Evolutionary conservation across 2,113 vertebrate species (phyloP), one percentile per base, ranked within the genome.

Genomic region (Spizaetus ornatus): DNA sequence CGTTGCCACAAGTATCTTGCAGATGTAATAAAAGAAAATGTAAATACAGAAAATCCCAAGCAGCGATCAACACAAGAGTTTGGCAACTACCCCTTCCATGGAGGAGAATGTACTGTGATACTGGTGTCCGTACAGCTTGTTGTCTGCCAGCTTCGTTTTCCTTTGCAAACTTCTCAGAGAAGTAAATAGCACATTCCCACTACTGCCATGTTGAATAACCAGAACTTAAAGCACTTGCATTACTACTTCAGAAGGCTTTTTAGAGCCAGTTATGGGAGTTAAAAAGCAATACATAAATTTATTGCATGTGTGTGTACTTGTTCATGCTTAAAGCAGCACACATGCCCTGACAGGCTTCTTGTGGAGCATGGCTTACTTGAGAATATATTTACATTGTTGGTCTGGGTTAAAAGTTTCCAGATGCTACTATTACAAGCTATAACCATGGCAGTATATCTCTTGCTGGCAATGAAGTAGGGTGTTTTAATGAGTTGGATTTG

Each of bases 211-310:
- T n/a, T 45, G 50, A 88, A 74, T 67, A 91, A 78, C 13, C 36
- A 82, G 52, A 58, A 69, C 34, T 82, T 84, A 72, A 84, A 84
- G 47, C 42, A 50, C 67, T 88, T 65, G 40, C 27, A 86, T 61
- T 92, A 56, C 69, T 84, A 11, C 58, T 91, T 89, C 72, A 79
- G 69, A 78, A 92, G 50, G 43, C n/a, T 72, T 89, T 93, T 72
- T 52, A 63, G 40, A 89, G 69, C 61, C 61, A 38, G 62, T 61
- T 77, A 42, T 42, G 70, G 56, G 66, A 93, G 73, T 95, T 93
- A 85, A 88, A 83, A 93, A 85, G 73, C 89, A 94, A 85, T 94
- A 87, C 94, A 88, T 96, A 58, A 40, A 61, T 91, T 84, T 91
- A 89, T 74, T 93, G 83, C 53, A 1, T 76, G 27, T 86, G 59